Conservation (phyloP, 1,140 invertebrate species). For the Sycophaga agraensis region DNA sequence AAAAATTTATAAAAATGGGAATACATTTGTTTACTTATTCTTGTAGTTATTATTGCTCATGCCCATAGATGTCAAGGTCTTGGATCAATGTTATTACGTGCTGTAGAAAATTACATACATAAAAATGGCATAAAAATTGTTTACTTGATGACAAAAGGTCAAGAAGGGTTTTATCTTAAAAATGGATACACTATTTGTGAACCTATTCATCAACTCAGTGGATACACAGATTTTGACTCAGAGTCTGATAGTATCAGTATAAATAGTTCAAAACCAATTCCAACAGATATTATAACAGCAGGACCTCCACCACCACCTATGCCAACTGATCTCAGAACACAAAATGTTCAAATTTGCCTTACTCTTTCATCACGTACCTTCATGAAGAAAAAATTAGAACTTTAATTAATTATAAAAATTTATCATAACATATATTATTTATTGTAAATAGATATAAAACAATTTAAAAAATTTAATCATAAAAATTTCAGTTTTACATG, state of each 20-base stretch:
- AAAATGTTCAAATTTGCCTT: constrained; percentile 22
- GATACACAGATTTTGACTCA: constrained; percentile 40
- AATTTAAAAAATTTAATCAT: not conserved
- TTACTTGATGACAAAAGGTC: constrained; percentile 75
- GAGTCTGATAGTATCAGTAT: constrained; percentile 27
- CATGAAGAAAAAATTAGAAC: constrained; percentile 34
- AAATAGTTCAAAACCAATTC: constrained; percentile 14
- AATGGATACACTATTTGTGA: constrained; percentile 71
- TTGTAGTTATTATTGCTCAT: constrained; percentile 70
- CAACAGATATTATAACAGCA: constrained; percentile 32
- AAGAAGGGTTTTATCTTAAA: constrained; percentile 75
- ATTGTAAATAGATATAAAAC: constrained; percentile 22
- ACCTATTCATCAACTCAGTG: constrained; percentile 68
- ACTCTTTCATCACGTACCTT: constrained; percentile 31
- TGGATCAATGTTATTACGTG: constrained; percentile 69
- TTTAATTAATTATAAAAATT: not conserved
- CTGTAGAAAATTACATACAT: constrained; percentile 69
- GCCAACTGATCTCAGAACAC: constrained; percentile 37
- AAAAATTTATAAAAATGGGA: not conserved
- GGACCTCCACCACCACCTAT: constrained; percentile 54
- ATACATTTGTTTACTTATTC: constrained; percentile 10
- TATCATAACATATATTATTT: constrained; percentile 6
- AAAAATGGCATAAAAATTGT: constrained; percentile 63
- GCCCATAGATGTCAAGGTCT: constrained; percentile 69
- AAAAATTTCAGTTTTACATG: not conserved